Percentiles rank a stretch among this genome's conserved stretches.
Conservation (phyloP, 1,140 invertebrate genomes). For the Chironomus striatipennis region DNA sequence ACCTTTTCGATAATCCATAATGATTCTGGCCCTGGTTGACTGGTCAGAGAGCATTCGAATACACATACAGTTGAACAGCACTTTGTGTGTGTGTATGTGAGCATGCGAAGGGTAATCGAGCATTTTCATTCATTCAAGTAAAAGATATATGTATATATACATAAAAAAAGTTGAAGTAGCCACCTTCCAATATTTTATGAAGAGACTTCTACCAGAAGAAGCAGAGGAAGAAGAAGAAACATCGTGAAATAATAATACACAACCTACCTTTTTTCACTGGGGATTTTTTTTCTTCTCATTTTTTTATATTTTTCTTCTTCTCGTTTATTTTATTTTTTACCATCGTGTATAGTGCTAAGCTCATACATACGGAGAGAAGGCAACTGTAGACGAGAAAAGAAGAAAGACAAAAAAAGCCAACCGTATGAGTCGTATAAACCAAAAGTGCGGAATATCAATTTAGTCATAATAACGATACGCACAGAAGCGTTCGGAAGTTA, state of each 20-base stretch:
- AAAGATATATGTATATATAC: slow-evolving; percentile 9
- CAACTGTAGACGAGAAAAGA: neutral
- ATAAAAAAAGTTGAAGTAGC: slow-evolving; percentile 22
- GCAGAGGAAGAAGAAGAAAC: slow-evolving; percentile 14
- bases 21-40: no score
- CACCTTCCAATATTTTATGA: slow-evolving; percentile 23
- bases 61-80: neutral
- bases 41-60: neutral
- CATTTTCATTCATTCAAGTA: slow-evolving; percentile 8
- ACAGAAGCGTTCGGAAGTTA: slow-evolving; percentile 23
- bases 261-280: slow-evolving; percentile 18
- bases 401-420: slow-evolving; percentile 2
- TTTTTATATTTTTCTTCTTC: neutral
- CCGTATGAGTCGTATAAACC: slow-evolving; percentile 19
- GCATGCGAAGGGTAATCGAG: neutral
- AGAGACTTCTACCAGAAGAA: neutral
- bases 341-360: slow-evolving; percentile 5
- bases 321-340: slow-evolving; percentile 6
- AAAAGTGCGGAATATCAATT: slow-evolving; percentile 24
- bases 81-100: neutral
- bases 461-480: slow-evolving; percentile 23
- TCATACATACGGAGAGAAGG: slow-evolving; percentile 23
- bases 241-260: slow-evolving; percentile 23
- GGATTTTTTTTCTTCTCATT: neutral
- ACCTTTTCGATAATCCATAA: neutral